These are phyloP conservation scores for Oreortyx pictus DNA, from an alignment of 2,797 vertebrate species.

Conservation along the genomic window DNA sequence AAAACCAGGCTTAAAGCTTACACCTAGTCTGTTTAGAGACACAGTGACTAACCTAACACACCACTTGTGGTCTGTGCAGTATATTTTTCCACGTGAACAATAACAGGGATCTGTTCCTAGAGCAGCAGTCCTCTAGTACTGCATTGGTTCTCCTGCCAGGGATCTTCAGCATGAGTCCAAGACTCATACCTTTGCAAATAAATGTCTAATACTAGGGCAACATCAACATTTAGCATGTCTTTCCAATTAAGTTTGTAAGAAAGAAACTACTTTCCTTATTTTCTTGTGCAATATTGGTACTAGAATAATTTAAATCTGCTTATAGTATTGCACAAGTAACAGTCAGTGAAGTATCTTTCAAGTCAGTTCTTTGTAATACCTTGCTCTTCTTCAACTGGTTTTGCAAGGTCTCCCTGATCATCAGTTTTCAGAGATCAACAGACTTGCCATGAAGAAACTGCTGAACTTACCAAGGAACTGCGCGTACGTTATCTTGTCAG, in stretches of 20 bases:
- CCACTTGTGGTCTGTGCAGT: not conserved
- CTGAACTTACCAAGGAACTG: not conserved
- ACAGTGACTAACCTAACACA: not conserved
- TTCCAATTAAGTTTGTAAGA: not conserved
- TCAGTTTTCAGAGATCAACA: not conserved
- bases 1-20: not conserved
- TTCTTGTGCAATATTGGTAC: not conserved
- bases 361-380: not conserved
- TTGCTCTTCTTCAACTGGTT: not conserved
- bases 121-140: not conserved
- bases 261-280: not conserved
- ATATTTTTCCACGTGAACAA: not conserved
- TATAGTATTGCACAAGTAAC: not conserved
- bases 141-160: rapidly evolving
- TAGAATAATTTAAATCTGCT: not conserved
- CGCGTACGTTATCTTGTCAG: not conserved
- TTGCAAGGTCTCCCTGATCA: not conserved
- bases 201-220: not conserved
- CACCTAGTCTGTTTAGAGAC: too few species aligned
- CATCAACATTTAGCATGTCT: not conserved
- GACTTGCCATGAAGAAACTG: not conserved
- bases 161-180: not conserved
- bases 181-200: not conserved
- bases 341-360: rapidly evolving
- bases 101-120: not conserved